Percentiles rank a stretch among this genome's conserved stretches.
Conservation (phyloP, 1,140 invertebrate genomes). For the Megathymus violae region DNA sequence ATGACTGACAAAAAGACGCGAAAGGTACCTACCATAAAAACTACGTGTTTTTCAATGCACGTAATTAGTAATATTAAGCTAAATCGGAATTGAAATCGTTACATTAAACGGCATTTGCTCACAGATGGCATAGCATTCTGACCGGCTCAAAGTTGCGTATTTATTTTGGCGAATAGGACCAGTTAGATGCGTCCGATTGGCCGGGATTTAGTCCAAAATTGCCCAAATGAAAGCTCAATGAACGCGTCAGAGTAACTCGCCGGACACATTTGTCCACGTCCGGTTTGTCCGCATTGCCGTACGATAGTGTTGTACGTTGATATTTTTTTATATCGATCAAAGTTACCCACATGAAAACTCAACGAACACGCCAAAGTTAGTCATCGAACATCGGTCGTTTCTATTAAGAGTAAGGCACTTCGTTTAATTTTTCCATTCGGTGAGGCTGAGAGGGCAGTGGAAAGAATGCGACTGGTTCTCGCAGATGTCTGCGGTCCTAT, state of each 20-base stretch:
- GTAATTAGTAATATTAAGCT: neutral
- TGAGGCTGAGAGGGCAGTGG: too few relatives aligned
- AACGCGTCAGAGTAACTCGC: constrained; percentile 73
- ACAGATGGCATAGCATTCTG: constrained; percentile 7
- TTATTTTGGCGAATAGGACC: constrained; percentile 52
- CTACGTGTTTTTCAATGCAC: too few relatives aligned
- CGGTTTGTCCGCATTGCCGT: constrained; percentile 75
- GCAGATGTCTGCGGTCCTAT: too few relatives aligned
- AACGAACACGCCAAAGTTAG: too few relatives aligned
- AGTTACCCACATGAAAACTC: neutral
- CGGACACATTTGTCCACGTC: constrained; percentile 75
- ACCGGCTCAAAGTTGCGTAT: constrained; percentile 45
- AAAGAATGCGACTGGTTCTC: too few relatives aligned
- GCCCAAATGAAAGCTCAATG: constrained; percentile 80
- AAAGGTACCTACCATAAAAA: too few relatives aligned
- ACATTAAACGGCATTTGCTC: constrained; percentile 26
- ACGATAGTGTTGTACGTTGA: constrained; percentile 47
- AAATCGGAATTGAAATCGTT: neutral
- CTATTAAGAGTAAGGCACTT: too few relatives aligned
- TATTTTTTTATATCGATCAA: constrained; percentile 28
- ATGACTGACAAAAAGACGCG: too few relatives aligned
- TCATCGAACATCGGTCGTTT: too few relatives aligned
- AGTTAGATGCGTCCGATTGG: constrained; percentile 66
- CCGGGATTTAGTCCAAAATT: constrained; percentile 75
- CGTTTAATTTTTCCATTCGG: too few relatives aligned